Base-by-base conservation (phyloP, 2,797 vertebrate genomes). In the Champsocephalus gunnari region DNA sequence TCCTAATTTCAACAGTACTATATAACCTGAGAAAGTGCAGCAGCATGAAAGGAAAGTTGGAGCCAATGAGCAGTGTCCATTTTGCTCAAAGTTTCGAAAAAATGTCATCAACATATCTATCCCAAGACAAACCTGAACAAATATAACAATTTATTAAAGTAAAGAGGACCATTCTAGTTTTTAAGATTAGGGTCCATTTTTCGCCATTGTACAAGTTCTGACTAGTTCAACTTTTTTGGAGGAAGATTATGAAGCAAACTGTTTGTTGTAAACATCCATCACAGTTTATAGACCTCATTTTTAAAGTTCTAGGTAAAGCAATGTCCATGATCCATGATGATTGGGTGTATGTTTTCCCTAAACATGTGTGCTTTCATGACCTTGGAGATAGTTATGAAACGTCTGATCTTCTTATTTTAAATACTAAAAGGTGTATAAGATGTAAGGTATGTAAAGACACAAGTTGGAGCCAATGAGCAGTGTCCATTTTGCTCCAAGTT, bases 1-100 rank as follows among this genome's bases (percentile, higher is more conserved):
- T 57, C 49, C 19, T 71, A 41, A 71, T 76, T 74, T 71, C 12
- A 54, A 66, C 56, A 65, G 38, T 34, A 45, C 11, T 61, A 51
- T 13, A 66, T 50, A 44, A 65, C 63, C 3, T 38, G 21, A 55
- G 28, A 50, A 21, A 50, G 10, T 48, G 5, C 34, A 43, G 17
- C 2, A 44, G 38, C 13, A 28, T 63, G 55, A 61, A 47, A 54
- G 4, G 4, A 55, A 44, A 76, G 67, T 12, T 6, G 32, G 17
- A 12, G 11, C 28, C 21, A 28, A 38, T 43, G 2, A 57, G 66
- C 32, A 44, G n/a, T 62, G 45, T 43, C 54, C 7, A 55, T 45
- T 43, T 28, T 28, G 28, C 4, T 28, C 28, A 4, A 28, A 28
- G 5, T 28, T 28, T 28, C 28, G 4, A 1, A 28, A 28, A 28